Evolutionary conservation across 2,113 vertebrate genomes (phyloP).

Genomic region (Terrapene triunguis): DNA sequence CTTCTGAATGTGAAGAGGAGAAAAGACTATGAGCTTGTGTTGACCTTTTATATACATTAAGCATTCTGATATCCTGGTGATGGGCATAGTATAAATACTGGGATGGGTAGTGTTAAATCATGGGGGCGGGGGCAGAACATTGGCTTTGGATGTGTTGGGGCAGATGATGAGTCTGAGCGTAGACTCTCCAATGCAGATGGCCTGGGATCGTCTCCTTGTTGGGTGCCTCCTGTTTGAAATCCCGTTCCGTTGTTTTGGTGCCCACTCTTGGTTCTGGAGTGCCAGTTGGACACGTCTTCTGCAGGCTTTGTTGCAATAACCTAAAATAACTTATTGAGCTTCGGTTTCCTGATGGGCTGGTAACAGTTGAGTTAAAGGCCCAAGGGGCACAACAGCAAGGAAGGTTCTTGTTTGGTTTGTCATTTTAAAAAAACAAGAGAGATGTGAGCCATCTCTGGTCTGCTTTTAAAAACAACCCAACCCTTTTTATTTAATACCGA

Average conservation of each 20-base stretch:
- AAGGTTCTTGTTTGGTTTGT: slow-evolving; percentile 47
- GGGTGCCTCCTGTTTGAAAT: neutral
- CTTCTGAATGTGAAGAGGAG: neutral
- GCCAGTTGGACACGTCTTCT: slow-evolving; percentile 16
- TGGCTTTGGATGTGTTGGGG: neutral
- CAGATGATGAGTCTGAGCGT: neutral
- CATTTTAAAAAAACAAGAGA: slow-evolving; percentile 57
- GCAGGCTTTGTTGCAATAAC: slow-evolving; percentile 39
- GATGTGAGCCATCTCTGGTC: slow-evolving; percentile 62
- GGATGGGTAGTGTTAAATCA: neutral
- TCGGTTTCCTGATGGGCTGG: slow-evolving; percentile 42
- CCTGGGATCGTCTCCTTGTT: neutral
- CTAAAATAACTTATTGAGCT: slow-evolving; percentile 24
- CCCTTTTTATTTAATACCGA: slow-evolving; percentile 61
- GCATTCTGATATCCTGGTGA: neutral
- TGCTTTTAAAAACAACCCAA: slow-evolving; percentile 55
- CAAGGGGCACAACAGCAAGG: slow-evolving; percentile 37
- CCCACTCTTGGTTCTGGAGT: neutral
- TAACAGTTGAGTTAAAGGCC: slow-evolving; percentile 30
- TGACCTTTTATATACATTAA: neutral
- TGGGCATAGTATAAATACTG: neutral
- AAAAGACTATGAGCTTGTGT: neutral
- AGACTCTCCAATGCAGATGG: neutral
- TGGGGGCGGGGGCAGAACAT: neutral
- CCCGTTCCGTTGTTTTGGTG: neutral